These are phyloP conservation scores for Leiothrix lutea DNA, from an alignment of 2,113 vertebrate species.

Conservation along the genomic window DNA sequence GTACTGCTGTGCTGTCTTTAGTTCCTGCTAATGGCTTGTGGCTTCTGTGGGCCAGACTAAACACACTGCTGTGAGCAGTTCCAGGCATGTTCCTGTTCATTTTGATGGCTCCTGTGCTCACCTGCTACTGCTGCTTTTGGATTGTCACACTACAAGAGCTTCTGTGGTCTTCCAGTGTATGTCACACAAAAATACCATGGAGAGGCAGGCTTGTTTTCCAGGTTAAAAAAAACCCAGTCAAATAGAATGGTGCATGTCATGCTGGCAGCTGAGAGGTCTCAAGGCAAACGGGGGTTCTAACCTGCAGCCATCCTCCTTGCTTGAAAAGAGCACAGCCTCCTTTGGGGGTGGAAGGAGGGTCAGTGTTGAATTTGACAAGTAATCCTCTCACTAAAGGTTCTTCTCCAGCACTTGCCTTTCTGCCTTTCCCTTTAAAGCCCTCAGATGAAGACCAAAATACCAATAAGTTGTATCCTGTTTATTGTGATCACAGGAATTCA, in stretches of 20 bases:
- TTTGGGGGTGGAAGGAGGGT: not conserved
- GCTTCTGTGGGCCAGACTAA: not conserved
- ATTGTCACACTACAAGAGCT: not conserved
- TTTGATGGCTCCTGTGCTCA: not conserved
- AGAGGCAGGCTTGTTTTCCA: not conserved
- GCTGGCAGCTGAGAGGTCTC: not conserved
- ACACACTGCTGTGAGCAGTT: not conserved
- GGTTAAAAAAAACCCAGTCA: not conserved
- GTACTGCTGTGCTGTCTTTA: not conserved
- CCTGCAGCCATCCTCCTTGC: not conserved
- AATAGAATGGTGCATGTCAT: not conserved
- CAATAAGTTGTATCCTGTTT: not conserved
- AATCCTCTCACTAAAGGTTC: not conserved
- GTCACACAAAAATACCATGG: not conserved
- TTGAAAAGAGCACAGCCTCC: not conserved
- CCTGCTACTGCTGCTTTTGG: not conserved
- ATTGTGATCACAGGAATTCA: not conserved
- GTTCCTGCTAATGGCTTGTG: not conserved
- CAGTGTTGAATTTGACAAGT: not conserved
- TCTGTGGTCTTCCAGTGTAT: accelerated
- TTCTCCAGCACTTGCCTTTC: not conserved
- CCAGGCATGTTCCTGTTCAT: not conserved
- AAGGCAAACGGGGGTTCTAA: not conserved
- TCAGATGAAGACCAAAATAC: not conserved
- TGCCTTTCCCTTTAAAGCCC: not conserved